These are phyloP conservation scores for Volucella inflata DNA, from an alignment of 2,888 invertebrate genomes.

Conservation along the genomic window DNA sequence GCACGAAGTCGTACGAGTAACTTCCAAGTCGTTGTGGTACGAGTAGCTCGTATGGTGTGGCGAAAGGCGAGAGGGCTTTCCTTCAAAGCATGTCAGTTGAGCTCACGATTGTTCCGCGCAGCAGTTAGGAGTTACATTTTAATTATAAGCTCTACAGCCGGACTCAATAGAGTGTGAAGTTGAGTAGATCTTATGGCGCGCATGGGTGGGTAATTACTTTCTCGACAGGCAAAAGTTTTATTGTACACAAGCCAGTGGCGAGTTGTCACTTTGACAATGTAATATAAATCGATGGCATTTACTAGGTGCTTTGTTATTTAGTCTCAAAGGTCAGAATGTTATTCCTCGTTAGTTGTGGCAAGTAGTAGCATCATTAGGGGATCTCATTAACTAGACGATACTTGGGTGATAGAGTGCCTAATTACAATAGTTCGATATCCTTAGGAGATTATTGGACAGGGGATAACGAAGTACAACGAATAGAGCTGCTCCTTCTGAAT, in stretches of 20 bases:
- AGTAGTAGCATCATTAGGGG: too few relatives aligned
- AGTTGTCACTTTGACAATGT: slow-evolving; percentile 60
- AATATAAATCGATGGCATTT: slow-evolving; percentile 12
- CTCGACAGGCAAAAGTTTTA: slow-evolving; percentile 10
- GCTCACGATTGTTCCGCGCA: slow-evolving; percentile 61
- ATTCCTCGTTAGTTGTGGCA: too few relatives aligned
- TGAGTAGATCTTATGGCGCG: slow-evolving; percentile 31
- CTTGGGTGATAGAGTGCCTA: neutral
- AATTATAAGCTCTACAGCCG: slow-evolving; percentile 56
- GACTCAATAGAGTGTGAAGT: slow-evolving; percentile 66
- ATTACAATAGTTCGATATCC: neutral
- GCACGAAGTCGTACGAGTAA: slow-evolving; percentile 58
- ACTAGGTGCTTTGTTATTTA: too few relatives aligned
- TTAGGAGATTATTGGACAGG: too few relatives aligned
- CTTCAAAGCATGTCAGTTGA: slow-evolving; percentile 72
- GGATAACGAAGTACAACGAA: too few relatives aligned
- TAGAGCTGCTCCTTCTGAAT: too few relatives aligned
- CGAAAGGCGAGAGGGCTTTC: slow-evolving; percentile 47
- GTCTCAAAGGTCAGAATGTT: too few relatives aligned
- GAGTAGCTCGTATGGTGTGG: slow-evolving; percentile 1
- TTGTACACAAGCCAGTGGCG: slow-evolving; percentile 9
- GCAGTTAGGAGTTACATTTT: slow-evolving; percentile 67
- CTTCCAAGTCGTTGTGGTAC: slow-evolving; percentile 11
- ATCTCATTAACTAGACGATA: too few relatives aligned
- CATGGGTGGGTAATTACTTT: slow-evolving; percentile 38